Evolutionary conservation across 2,888 invertebrate species (phyloP).

Genomic region (Oscheius sp.): DNA sequence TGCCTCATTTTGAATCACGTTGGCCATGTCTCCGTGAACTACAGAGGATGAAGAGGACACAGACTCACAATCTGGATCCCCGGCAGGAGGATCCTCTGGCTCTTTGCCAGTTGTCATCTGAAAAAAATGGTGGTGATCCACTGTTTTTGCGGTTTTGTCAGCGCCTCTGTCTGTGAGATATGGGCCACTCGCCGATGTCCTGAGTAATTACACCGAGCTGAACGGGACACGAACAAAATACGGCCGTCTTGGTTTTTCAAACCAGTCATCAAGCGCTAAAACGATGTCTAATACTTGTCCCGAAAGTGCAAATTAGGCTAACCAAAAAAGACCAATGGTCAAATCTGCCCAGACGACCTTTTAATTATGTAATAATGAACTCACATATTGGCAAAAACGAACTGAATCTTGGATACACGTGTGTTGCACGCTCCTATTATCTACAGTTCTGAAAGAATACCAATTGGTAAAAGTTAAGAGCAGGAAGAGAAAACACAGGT

Average conservation of each 20-base stretch:
- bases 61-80: slow-evolving; percentile 10
- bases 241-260: slow-evolving; percentile 9
- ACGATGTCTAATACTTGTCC: neutral
- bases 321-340: too few relatives aligned
- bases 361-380: neutral
- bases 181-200: slow-evolving; percentile 17
- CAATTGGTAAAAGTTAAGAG: neutral
- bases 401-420: neutral
- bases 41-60: slow-evolving; percentile 25
- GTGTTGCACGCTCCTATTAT: too few relatives aligned
- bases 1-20: neutral
- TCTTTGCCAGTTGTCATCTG: slow-evolving; percentile 24
- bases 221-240: neutral
- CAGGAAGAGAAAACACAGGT: slow-evolving; percentile 3
- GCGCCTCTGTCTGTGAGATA: slow-evolving; percentile 8
- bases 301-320: too few relatives aligned
- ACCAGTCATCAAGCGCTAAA: neutral
- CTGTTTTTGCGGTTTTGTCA: neutral
- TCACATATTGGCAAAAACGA: slow-evolving; percentile 2
- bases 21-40: slow-evolving; percentile 20
- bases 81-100: slow-evolving; percentile 9
- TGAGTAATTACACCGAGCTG: slow-evolving; percentile 23
- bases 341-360: too few relatives aligned
- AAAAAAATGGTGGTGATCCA: neutral
- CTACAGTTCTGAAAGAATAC: slow-evolving; percentile 5